phyloP scores from a whole-genome alignment of 2,113 vertebrate genomes.

The Pangasianodon hypophthalmus region DNA sequence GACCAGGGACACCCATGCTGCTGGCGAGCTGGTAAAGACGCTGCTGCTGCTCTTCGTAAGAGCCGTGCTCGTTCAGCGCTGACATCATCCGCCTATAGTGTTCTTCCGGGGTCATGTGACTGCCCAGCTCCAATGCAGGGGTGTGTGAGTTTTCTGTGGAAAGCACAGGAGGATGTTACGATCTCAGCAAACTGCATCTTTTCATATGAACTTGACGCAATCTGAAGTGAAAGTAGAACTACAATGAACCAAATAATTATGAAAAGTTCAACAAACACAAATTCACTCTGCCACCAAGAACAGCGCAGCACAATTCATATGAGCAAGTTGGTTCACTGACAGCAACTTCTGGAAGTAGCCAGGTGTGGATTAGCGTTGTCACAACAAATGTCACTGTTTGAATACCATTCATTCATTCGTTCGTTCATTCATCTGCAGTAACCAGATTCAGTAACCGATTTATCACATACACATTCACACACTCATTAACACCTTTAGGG shows the following conservation, averaged over 20 bases:
- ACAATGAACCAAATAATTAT: neutral
- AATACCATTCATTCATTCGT: neutral
- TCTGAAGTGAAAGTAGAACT: neutral
- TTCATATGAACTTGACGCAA: neutral
- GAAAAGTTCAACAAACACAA: neutral
- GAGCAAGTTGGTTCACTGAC: neutral
- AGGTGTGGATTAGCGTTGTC: neutral
- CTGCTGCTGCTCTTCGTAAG: conserved; percentile 93
- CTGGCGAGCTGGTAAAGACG: conserved; percentile 91
- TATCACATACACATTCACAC: neutral
- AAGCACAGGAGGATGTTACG: conserved; percentile 12
- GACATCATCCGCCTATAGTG: conserved; percentile 94
- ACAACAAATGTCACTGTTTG: neutral
- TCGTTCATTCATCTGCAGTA: neutral
- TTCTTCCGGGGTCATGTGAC: conserved; percentile 94
- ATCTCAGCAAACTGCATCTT: conserved; percentile 14
- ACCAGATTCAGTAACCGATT: neutral
- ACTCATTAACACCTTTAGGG: neutral
- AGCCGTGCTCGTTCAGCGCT: conserved; percentile 84
- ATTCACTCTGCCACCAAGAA: neutral
- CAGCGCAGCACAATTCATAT: neutral
- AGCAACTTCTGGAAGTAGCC: neutral
- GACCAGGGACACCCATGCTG: conserved; percentile 88
- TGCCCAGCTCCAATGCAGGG: conserved; percentile 80
- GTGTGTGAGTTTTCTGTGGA: conserved; percentile 84